phyloP scores from a whole-genome alignment of 2,113 vertebrate genomes.

The Hipposideros armiger region DNA sequence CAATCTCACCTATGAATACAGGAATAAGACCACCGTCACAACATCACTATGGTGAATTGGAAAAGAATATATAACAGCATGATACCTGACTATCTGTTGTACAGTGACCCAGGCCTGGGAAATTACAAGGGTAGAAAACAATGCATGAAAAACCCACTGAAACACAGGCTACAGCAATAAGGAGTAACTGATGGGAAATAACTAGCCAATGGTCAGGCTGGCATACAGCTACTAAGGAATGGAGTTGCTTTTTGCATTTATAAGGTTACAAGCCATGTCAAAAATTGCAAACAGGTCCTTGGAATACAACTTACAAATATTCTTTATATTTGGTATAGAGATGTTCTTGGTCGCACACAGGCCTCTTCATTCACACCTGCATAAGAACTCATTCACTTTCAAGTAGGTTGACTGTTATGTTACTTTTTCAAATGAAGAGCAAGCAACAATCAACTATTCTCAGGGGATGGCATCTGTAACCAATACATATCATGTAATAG shows the following conservation, averaged over 20 bases:
- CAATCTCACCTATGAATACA: neutral
- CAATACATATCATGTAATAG: neutral
- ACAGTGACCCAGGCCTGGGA: neutral
- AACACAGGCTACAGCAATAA: neutral
- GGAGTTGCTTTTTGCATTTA: neutral
- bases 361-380: neutral
- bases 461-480: neutral
- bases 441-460: neutral
- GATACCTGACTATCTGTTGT: neutral
- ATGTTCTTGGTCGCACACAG: neutral
- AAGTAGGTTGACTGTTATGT: neutral
- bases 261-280: neutral
- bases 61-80: neutral
- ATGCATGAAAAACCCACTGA: neutral
- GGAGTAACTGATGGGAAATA: neutral
- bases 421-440: constrained; percentile 15
- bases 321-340: neutral
- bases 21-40: neutral
- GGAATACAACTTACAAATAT: neutral
- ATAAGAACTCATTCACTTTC: neutral
- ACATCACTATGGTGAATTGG: accelerated
- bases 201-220: neutral
- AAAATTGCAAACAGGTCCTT: constrained; percentile 1
- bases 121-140: neutral
- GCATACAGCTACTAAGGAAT: neutral